Conservation (phyloP, 2,888 invertebrate genomes). For the Ceriagrion tenellum region DNA sequence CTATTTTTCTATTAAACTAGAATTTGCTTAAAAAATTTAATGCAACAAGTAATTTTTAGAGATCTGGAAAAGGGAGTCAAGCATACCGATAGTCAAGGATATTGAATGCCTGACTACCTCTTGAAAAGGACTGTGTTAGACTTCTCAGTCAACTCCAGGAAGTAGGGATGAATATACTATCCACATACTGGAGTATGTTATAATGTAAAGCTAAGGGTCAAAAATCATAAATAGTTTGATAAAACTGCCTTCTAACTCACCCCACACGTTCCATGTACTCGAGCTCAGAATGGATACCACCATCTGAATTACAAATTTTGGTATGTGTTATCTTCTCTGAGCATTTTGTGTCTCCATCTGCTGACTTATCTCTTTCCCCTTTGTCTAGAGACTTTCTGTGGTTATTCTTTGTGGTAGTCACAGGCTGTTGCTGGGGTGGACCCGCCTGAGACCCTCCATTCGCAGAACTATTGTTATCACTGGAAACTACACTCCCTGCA, state of each 20-base stretch:
- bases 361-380: conserved; percentile 73
- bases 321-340: conserved; percentile 76
- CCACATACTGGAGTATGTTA: no score
- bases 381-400: conserved; percentile 81
- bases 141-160: no score
- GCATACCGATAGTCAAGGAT: no score
- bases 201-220: no score
- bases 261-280: conserved; percentile 79
- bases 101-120: no score
- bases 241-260: conserved; percentile 73
- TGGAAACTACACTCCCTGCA: conserved; percentile 13
- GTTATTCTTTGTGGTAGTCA: conserved; percentile 77
- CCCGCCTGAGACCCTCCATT: conserved; percentile 72
- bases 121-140: no score
- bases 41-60: no score
- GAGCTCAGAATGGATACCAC: conserved; percentile 77
- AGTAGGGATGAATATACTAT: no score
- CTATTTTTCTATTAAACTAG: no score
- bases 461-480: not conserved
- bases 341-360: conserved; percentile 73
- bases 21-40: no score
- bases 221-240: no score
- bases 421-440: conserved; percentile 74
- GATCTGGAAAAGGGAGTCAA: no score
- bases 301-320: conserved; percentile 78